Percentiles rank a stretch among this genome's conserved stretches.
Evolutionary conservation across 2,888 invertebrate species (phyloP).

Genomic region (Panzeria rudis): DNA sequence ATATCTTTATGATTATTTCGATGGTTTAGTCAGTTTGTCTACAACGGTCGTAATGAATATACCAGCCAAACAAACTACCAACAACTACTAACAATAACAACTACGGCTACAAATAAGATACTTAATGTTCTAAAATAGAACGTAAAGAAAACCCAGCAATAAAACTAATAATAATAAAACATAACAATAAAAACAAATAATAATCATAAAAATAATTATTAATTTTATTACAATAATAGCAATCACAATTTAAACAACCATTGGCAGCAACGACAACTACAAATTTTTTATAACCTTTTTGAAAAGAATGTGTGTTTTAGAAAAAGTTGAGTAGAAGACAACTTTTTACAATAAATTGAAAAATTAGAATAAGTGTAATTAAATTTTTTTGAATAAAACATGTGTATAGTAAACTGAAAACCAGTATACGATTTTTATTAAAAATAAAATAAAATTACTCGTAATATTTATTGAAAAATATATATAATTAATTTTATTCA

Average conservation of each 20-base stretch:
- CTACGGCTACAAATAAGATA: constrained; percentile 26
- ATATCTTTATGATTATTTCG: constrained; percentile 70
- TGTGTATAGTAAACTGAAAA: constrained; percentile 72
- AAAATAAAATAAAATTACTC: constrained; percentile 20
- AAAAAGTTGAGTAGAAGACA: constrained; percentile 43
- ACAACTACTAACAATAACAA: constrained; percentile 56
- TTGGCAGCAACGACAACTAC: constrained; percentile 69
- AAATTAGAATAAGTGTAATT: constrained; percentile 73
- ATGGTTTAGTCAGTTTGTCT: constrained; percentile 72
- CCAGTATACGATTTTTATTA: constrained; percentile 72
- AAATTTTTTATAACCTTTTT: constrained; percentile 73
- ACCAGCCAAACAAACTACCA: constrained; percentile 61
- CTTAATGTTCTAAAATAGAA: constrained; percentile 43
- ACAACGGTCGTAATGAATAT: constrained; percentile 71
- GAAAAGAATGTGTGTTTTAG: constrained; percentile 24
- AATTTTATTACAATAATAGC: constrained; percentile 71
- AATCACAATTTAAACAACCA: constrained; percentile 30
- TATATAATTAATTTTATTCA: constrained; percentile 5
- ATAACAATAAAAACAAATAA: constrained; percentile 70
- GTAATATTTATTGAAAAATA: constrained; percentile 30
- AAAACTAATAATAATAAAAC: constrained; percentile 48
- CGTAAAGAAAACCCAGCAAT: constrained; percentile 40
- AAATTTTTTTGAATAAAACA: constrained; percentile 30
- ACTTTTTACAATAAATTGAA: constrained; percentile 32
- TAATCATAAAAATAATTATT: constrained; percentile 74